Conservation (phyloP, 2,797 vertebrate genomes). For the Limnodromus scolopaceus region DNA sequence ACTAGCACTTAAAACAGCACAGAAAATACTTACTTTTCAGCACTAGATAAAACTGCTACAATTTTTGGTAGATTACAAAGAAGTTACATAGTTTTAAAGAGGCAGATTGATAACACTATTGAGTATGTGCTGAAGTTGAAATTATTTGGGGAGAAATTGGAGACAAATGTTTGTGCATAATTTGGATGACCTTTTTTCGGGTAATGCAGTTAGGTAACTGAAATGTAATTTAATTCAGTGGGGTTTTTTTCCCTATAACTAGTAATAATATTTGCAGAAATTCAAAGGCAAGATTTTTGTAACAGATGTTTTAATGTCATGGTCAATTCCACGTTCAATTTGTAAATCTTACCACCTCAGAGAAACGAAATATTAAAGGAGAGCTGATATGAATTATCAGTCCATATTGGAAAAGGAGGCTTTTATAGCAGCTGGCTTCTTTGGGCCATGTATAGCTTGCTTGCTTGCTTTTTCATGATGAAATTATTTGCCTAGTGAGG, state of each 20-base stretch:
- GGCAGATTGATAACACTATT: not conserved
- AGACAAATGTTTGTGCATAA: not conserved
- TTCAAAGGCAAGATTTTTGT: not conserved
- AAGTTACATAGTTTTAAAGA: not conserved
- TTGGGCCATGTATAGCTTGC: not conserved
- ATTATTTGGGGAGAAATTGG: not conserved
- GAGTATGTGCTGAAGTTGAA: not conserved
- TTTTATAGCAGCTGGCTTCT: not conserved
- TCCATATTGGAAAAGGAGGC: not conserved
- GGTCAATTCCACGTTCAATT: not conserved
- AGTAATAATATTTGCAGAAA: not conserved
- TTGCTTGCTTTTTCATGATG: not conserved
- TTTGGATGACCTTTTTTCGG: not conserved
- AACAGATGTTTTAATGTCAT: not conserved
- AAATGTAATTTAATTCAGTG: not conserved
- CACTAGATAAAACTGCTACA: not conserved
- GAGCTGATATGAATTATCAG: not conserved
- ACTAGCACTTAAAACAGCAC: not conserved
- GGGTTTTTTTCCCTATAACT: not conserved
- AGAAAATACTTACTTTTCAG: not conserved
- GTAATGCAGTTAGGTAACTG: not conserved
- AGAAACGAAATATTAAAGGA: not conserved
- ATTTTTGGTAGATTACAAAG: not conserved
- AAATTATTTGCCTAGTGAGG: not conserved
- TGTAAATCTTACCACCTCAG: not conserved